Conservation (phyloP, 2,888 invertebrate genomes). For the Pandemis corylana region DNA sequence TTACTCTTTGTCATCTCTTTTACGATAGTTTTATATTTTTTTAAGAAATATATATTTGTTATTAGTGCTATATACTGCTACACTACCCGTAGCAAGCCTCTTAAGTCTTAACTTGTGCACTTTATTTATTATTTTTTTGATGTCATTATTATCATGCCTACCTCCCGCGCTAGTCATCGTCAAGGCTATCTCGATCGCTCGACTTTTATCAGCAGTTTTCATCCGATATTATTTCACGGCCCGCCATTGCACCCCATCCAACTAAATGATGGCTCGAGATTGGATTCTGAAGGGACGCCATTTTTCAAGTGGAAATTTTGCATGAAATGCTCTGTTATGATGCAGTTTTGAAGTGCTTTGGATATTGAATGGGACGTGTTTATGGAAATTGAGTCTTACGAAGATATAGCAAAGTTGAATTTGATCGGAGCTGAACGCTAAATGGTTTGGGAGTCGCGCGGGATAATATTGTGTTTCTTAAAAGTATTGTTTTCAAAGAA, state of each 20-base stretch:
- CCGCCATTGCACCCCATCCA: constrained; percentile 60
- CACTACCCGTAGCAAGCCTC: too few species aligned
- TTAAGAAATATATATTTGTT: too few species aligned
- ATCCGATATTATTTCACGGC: constrained; percentile 60
- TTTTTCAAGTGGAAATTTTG: constrained; percentile 66
- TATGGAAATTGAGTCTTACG: constrained; percentile 11
- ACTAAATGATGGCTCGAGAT: constrained; percentile 55
- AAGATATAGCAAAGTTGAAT: background rate
- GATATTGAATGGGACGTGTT: constrained; percentile 11
- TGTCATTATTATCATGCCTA: background rate
- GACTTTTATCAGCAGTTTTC: constrained; percentile 62
- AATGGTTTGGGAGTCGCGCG: background rate
- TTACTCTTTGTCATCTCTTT: too few species aligned
- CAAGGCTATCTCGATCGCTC: constrained; percentile 47
- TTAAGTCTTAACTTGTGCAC: too few species aligned
- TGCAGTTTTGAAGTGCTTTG: constrained; percentile 26
- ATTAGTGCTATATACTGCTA: too few species aligned
- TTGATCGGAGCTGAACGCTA: background rate
- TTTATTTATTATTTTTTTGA: too few species aligned
- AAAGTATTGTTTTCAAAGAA: background rate
- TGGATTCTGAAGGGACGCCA: constrained; percentile 44
- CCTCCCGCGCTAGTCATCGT: constrained; percentile 31
- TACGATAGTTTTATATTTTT: too few species aligned
- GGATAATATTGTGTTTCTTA: constrained; percentile 1
- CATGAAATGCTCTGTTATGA: constrained; percentile 55